These are phyloP conservation scores for Phocoena sinus DNA, from an alignment of 2,113 vertebrate species.

Conservation along the genomic window DNA sequence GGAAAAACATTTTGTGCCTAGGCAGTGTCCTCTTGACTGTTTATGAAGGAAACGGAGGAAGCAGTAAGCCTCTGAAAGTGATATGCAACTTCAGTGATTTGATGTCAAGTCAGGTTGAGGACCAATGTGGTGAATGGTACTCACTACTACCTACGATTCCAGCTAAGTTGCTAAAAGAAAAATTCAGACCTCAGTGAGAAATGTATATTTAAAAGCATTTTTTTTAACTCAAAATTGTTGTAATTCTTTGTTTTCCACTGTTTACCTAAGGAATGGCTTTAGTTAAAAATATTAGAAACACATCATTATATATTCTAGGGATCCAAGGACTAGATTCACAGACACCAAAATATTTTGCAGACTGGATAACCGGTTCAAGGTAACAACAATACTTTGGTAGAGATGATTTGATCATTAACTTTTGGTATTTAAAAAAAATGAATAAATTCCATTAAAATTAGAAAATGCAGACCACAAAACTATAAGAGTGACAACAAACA, in stretches of 20 bases:
- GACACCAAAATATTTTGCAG: not conserved
- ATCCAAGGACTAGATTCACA: not conserved
- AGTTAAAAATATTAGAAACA: not conserved
- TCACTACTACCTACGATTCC: not conserved
- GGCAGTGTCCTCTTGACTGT: not conserved
- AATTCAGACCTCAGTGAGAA: not conserved
- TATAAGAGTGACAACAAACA: not conserved
- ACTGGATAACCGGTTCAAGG: not conserved
- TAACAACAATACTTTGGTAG: not conserved
- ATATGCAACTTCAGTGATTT: not conserved
- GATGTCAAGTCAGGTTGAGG: not conserved
- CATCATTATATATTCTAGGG: not conserved
- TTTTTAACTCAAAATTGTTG: not conserved
- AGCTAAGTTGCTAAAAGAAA: not conserved
- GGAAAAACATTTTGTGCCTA: not conserved
- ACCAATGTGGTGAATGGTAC: not conserved
- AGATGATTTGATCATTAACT: not conserved
- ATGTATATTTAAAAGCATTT: not conserved
- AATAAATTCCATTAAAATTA: constrained; percentile 12
- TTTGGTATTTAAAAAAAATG: not conserved
- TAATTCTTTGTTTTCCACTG: not conserved
- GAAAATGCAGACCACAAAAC: not conserved
- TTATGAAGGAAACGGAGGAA: not conserved
- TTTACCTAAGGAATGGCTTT: not conserved
- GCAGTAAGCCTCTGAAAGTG: not conserved